phyloP scores from a whole-genome alignment of 2,888 invertebrate species.

The Tenthredo amoena region DNA sequence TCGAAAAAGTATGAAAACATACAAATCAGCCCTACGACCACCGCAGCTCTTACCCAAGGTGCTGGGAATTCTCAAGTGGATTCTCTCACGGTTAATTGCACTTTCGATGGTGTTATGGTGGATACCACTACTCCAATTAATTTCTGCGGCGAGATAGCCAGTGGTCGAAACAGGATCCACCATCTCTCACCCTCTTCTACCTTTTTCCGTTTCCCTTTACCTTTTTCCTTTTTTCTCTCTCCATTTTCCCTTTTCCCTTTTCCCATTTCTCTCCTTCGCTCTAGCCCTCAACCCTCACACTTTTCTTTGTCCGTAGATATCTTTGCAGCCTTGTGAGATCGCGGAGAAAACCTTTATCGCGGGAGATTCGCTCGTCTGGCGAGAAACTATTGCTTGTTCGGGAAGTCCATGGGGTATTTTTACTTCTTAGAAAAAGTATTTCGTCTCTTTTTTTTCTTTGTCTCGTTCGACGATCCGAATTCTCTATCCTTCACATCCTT shows the following conservation, averaged over 20 bases:
- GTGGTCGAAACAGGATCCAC: not conserved
- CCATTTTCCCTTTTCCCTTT: not conserved
- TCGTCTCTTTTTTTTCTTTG: not conserved
- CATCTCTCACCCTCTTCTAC: not conserved
- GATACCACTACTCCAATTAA: slow-evolving; percentile 25
- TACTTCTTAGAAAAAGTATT: not conserved
- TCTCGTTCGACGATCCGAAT: not conserved
- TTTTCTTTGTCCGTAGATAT: not conserved
- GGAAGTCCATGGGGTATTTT: slow-evolving; percentile 9
- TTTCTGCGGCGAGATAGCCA: slow-evolving; percentile 21
- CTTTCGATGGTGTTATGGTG: slow-evolving; percentile 28
- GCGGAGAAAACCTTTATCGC: slow-evolving; percentile 1
- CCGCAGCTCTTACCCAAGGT: not conserved
- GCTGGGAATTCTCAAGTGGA: slow-evolving; percentile 14
- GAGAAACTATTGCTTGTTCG: not conserved
- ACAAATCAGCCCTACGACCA: not conserved
- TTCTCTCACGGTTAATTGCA: slow-evolving; percentile 34
- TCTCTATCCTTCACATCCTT: slow-evolving; percentile 6
- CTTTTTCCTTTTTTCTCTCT: no score
- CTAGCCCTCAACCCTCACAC: not conserved
- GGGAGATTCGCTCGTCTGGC: slow-evolving; percentile 10
- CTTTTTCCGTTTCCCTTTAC: not conserved
- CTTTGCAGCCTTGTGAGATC: not conserved
- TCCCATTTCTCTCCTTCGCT: not conserved
- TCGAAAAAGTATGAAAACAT: not conserved